These are phyloP conservation scores for Penaeus monodon DNA, from an alignment of 2,888 invertebrate species.

Conservation along the genomic window DNA sequence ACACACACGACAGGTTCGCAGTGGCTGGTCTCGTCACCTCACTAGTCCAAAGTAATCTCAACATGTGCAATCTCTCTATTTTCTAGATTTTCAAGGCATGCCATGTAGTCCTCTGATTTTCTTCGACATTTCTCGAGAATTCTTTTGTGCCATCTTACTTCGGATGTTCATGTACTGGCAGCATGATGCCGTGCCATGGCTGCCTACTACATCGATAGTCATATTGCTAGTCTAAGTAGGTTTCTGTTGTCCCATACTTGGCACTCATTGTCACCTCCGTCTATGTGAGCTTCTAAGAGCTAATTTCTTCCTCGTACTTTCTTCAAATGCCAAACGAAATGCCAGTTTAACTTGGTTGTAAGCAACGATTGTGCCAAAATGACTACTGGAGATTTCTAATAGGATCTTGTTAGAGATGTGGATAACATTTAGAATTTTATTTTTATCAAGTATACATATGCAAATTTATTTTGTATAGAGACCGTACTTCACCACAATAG, in stretches of 20 bases:
- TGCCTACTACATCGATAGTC: conserved; percentile 43
- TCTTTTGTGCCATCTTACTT: conserved; percentile 30
- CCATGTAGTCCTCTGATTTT: conserved; percentile 41
- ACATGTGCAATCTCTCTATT: conserved; percentile 59
- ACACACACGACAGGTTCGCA: conserved; percentile 14
- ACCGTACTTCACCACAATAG: conserved; percentile 61
- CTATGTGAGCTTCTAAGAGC: conserved; percentile 32
- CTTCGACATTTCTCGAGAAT: conserved; percentile 27
- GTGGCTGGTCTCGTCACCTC: conserved; percentile 45
- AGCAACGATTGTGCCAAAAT: conserved; percentile 63
- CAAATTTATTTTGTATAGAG: conserved; percentile 64
- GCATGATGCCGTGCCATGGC: conserved; percentile 24
- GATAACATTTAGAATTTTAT: conserved; percentile 63
- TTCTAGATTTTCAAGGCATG: conserved; percentile 61
- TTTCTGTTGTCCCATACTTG: conserved; percentile 54
- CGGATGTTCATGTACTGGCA: conserved; percentile 33
- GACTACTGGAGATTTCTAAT: conserved; percentile 62
- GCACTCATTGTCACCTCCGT: conserved; percentile 44
- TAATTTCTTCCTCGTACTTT: conserved; percentile 51
- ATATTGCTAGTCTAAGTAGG: conserved; percentile 53
- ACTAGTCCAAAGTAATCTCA: conserved; percentile 59
- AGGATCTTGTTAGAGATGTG: conserved; percentile 63
- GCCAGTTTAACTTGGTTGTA: conserved; percentile 60
- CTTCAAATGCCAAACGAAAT: conserved; percentile 45
- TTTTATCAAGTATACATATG: conserved; percentile 64